Evolutionary conservation across 35 echinoderm and acorn worm species (phyloP), one percentile per base, ranked within the genome.

Genomic region (Acanthaster planci): DNA sequence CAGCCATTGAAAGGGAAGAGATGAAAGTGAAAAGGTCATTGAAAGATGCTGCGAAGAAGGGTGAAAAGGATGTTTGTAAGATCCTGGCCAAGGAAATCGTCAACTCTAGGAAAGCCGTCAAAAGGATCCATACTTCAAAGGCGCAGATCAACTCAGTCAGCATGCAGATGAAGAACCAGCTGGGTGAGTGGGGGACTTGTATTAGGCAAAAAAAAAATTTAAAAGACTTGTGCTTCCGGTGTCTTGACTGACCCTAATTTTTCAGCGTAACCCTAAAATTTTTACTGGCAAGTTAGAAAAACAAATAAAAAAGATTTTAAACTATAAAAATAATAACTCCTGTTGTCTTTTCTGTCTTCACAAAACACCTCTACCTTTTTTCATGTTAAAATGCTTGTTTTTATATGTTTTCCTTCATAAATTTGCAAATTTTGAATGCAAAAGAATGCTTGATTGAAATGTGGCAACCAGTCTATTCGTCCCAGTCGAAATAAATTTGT

Each of bases 91-190:
- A 99, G 78, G 95, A 99, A 76, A 77, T 99, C 2, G 89, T 99
- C 51, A 83, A 90, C 40, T 99, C 95, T 10, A 88, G 78, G 67
- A 99, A 99, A 87, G 95, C 92, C 18, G 86, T 86, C 39, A 93
- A 80, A 39, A 87, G 95, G 29, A 80, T 99, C 27, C 68, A 99
- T 27, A 85, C 89, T 7, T 93, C 91, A 38, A 94, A 99, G 55
- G 95, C 95, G 81, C 95, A 99, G 36, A 82, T 99, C 29, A 99
- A 85, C 55, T 99, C 95, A 8, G 95, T 99, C 5, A 56, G 76
- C 79, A 99, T 99, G 95, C 95, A 99, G 86, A 99, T 99, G 95
- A 99, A 99, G 84, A 99, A 99, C 53, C 95, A 99, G 31, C 57
- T 91, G 31, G 76, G 95, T 99, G 60, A 89, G 86, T 85, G 4